phyloP scores from a whole-genome alignment of 2,113 vertebrate genomes.

The Paedocypris sp. region DNA sequence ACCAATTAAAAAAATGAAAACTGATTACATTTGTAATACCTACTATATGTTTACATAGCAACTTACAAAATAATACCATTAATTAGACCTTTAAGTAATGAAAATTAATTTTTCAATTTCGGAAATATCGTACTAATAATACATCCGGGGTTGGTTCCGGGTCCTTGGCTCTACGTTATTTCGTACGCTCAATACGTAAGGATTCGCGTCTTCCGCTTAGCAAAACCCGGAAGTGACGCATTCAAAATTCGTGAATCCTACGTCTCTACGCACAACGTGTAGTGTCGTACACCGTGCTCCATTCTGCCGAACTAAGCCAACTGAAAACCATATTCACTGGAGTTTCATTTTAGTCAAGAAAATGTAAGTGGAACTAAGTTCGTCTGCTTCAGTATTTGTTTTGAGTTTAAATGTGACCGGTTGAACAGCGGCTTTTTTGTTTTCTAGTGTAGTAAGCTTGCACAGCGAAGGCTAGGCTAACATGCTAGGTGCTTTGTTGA shows the following conservation, averaged over 20 bases:
- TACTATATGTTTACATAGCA: no score
- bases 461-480: neutral
- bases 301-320: slow-evolving; percentile 22
- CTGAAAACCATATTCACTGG: neutral
- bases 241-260: neutral
- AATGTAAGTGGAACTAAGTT: slow-evolving; percentile 14
- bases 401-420: no score
- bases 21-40: no score
- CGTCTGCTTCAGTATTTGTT: no score
- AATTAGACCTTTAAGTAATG: no score
- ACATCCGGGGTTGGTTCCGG: slow-evolving; percentile 24
- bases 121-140: no score
- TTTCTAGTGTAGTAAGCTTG: neutral
- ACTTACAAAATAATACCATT: no score
- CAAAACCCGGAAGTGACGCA: neutral
- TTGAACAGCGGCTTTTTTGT: no score
- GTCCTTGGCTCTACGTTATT: neutral
- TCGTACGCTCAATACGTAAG: neutral
- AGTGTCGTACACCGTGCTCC: slow-evolving; percentile 21
- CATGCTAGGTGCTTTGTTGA: neutral
- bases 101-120: no score
- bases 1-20: no score
- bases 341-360: no score
- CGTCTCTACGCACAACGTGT: slow-evolving; percentile 31
- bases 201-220: neutral